A percentile compares a stretch with the other conserved stretches of the same genome.
Conservation (phyloP, 2,888 invertebrate genomes). For the Pollenia labialis region DNA sequence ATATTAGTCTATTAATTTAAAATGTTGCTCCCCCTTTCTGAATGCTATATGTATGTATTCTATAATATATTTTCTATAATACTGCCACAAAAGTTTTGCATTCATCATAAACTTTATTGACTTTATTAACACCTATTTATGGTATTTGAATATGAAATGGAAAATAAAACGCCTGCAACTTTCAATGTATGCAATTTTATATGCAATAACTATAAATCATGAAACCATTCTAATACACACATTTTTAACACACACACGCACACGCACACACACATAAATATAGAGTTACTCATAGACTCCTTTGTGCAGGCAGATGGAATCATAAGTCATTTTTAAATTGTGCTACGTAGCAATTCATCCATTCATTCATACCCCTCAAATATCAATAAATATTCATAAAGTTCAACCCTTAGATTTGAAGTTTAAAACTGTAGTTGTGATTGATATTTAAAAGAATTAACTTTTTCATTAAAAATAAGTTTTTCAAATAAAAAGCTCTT, state of each 20-base stretch:
- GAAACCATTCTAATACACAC: slow-evolving; percentile 47
- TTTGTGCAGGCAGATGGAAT: neutral
- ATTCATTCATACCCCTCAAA: slow-evolving; percentile 42
- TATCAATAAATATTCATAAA: slow-evolving; percentile 67
- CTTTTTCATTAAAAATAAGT: neutral
- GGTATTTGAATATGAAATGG: slow-evolving; percentile 40
- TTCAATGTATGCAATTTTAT: slow-evolving; percentile 62
- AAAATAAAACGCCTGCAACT: slow-evolving; percentile 65
- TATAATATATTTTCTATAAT: neutral
- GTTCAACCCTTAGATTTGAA: slow-evolving; percentile 56
- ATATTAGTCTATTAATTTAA: too few relatives aligned
- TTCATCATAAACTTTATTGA: slow-evolving; percentile 64
- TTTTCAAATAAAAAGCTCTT: neutral
- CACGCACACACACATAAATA: neutral
- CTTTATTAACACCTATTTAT: slow-evolving; percentile 64
- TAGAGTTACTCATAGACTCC: neutral
- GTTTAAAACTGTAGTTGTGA: neutral
- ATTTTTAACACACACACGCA: slow-evolving; percentile 31
- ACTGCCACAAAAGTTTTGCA: slow-evolving; percentile 13
- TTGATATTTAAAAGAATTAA: slow-evolving; percentile 30
- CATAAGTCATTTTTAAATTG: slow-evolving; percentile 55
- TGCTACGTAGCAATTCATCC: slow-evolving; percentile 43
- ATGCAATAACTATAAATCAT: slow-evolving; percentile 68
- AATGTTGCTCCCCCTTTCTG: too few relatives aligned
- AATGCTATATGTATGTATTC: too few relatives aligned